Conservation (phyloP, 2,113 vertebrate species). For the Parotia lawesii region DNA sequence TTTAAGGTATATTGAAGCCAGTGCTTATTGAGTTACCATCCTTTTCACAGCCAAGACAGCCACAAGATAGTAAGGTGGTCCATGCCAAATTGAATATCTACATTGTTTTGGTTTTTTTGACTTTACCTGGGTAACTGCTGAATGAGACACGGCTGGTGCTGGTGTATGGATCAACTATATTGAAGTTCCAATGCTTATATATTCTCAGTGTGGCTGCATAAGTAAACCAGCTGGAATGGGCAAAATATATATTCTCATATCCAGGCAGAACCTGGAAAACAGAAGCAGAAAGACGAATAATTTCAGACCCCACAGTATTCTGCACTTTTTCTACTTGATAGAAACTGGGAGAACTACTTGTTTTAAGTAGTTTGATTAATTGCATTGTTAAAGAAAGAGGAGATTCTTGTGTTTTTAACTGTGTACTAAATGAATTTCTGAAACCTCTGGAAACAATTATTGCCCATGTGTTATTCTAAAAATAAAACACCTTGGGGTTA, state of each 20-base stretch:
- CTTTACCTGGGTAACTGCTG: slow-evolving; percentile 91
- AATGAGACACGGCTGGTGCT: slow-evolving; percentile 83
- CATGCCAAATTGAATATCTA: not conserved
- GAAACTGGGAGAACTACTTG: not conserved
- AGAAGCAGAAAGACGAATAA: not conserved
- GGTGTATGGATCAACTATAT: slow-evolving; percentile 73
- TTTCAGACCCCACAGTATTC: not conserved
- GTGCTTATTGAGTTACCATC: not conserved
- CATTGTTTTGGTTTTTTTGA: not conserved
- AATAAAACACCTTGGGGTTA: not conserved
- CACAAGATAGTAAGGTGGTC: not conserved
- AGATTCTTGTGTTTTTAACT: not conserved
- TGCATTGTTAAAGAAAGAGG: not conserved
- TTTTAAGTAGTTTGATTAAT: not conserved
- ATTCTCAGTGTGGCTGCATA: slow-evolving; percentile 89
- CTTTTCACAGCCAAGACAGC: not conserved
- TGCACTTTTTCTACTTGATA: not conserved
- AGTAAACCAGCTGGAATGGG: slow-evolving; percentile 93
- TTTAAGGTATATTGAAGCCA: not conserved
- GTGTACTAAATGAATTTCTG: not conserved
- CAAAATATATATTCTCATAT: slow-evolving; percentile 88
- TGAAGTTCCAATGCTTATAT: slow-evolving; percentile 93
- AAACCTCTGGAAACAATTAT: not conserved
- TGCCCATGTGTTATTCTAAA: not conserved
- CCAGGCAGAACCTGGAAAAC: slow-evolving; percentile 85